Conservation (phyloP, 2,113 vertebrate genomes). For the Grallaria varia region DNA sequence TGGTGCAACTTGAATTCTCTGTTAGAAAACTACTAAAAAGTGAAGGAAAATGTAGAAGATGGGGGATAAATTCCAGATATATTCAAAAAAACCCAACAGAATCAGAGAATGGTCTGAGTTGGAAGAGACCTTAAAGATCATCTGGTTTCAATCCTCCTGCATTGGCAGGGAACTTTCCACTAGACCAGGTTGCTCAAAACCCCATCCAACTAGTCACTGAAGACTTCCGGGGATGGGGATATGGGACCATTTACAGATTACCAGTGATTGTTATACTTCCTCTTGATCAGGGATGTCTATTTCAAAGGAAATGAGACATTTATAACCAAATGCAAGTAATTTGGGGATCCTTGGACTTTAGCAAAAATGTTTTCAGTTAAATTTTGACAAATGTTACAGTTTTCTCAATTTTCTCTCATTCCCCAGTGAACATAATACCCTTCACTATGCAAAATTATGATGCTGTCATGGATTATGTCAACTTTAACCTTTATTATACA, state of each 20-base stretch:
- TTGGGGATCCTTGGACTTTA: neutral
- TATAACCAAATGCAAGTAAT: neutral
- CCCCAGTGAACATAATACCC: neutral
- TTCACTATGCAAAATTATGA: neutral
- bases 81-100: neutral
- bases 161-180: neutral
- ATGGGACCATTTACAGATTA: neutral
- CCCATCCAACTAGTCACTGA: no score
- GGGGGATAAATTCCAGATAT: neutral
- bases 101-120: neutral
- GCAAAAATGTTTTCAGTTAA: slow-evolving; percentile 14
- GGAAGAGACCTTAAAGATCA: neutral
- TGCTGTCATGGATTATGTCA: slow-evolving; percentile 5
- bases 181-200: neutral
- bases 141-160: neutral
- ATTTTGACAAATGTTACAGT: neutral
- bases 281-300: neutral
- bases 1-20: neutral
- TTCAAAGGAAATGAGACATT: neutral
- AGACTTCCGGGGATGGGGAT: neutral
- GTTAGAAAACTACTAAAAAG: neutral
- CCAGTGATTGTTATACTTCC: neutral
- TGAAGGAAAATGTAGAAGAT: neutral
- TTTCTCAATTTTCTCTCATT: slow-evolving; percentile 2
- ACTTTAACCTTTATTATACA: slow-evolving; percentile 31